A percentile compares a stretch with the other conserved stretches of the same genome.
These are phyloP conservation scores for Drosophila murphyi DNA, from an alignment of 1,140 invertebrate species.

Conservation along the genomic window DNA sequence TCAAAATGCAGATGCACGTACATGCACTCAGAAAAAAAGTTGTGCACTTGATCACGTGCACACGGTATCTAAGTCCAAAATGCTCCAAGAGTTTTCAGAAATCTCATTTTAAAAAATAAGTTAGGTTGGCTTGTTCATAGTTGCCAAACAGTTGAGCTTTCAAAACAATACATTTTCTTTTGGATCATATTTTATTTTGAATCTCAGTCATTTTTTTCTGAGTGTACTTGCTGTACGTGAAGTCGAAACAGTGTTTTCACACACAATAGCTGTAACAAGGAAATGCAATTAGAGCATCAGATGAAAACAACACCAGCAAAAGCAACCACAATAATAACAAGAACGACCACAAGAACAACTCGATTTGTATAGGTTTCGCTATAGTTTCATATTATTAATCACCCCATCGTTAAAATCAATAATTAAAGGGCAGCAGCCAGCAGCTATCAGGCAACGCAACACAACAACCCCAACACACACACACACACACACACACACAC, in stretches of 20 bases:
- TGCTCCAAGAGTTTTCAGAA: too few relatives aligned
- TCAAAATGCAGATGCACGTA: neutral
- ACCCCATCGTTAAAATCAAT: constrained; percentile 70
- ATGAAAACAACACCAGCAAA: constrained; percentile 50
- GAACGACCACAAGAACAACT: neutral
- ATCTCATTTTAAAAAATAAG: too few relatives aligned
- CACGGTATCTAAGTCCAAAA: too few relatives aligned
- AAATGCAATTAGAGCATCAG: constrained; percentile 69
- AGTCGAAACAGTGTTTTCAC: neutral
- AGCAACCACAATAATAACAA: too few relatives aligned
- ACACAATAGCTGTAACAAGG: constrained; percentile 48
- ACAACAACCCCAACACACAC: neutral
- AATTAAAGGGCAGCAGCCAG: constrained; percentile 72
- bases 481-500: constrained; percentile 7
- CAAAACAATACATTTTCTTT: too few relatives aligned
- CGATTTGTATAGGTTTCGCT: constrained; percentile 23
- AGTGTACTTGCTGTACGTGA: neutral
- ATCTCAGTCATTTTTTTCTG: too few relatives aligned
- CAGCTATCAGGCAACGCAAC: constrained; percentile 7
- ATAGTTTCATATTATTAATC: constrained; percentile 68
- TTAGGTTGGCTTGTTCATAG: too few relatives aligned
- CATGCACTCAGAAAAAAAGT: neutral
- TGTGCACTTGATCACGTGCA: too few relatives aligned
- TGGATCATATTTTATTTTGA: too few relatives aligned
- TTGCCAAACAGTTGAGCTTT: too few relatives aligned